Percentiles rank a stretch among this genome's conserved stretches.
These are phyloP conservation scores for Ischnus inquisitorius DNA, from an alignment of 2,888 invertebrate species.

Conservation along the genomic window DNA sequence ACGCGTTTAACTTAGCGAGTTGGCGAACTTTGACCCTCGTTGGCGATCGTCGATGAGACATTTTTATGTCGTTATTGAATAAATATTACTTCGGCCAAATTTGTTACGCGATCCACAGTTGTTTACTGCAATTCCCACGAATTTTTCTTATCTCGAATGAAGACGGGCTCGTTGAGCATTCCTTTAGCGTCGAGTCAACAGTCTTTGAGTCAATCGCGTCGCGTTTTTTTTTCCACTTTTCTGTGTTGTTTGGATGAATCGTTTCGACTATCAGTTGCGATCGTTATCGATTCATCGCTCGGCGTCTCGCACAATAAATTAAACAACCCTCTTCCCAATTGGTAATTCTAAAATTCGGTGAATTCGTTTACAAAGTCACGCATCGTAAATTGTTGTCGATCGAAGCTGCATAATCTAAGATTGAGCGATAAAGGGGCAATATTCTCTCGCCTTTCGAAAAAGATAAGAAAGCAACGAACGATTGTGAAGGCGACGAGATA, in stretches of 20 bases:
- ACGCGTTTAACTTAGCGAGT: not conserved
- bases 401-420: conserved; percentile 18
- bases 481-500: conserved; percentile 19
- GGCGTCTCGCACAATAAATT: not conserved
- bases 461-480: not conserved
- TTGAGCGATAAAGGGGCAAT: not conserved
- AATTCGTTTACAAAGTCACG: not conserved
- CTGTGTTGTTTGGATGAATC: not conserved
- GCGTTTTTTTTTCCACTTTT: not conserved
- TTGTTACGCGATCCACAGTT: conserved; percentile 4
- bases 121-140: conserved; percentile 9
- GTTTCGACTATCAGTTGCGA: not conserved
- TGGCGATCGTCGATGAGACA: not conserved
- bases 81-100: not conserved
- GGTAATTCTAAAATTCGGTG: not conserved
- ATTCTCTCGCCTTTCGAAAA: no score
- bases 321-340: not conserved
- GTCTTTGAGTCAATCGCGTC: conserved; percentile 1
- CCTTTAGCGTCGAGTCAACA: not conserved
- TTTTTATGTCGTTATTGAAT: not conserved
- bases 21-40: not conserved
- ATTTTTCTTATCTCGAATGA: conserved; percentile 19
- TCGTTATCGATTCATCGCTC: not conserved
- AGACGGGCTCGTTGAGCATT: not conserved
- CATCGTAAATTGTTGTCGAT: not conserved